Evolutionary conservation across 2,888 invertebrate species (phyloP).

Genomic region (Drymonia ruficornis): DNA sequence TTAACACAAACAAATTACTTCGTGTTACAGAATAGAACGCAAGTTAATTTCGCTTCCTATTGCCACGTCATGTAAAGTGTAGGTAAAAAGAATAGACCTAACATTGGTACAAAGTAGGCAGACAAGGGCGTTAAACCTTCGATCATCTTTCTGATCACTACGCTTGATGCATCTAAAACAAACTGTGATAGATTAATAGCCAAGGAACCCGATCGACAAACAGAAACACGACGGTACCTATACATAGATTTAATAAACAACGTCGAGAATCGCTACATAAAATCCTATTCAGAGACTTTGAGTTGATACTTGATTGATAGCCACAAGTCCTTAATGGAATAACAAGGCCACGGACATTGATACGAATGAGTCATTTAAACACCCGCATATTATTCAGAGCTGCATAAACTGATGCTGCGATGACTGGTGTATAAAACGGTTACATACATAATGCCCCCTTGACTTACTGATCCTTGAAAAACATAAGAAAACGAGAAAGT

Average conservation of each 20-base stretch:
- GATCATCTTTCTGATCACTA: too few relatives aligned
- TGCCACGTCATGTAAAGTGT: too few relatives aligned
- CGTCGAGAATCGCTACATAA: neutral
- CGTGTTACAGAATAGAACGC: neutral
- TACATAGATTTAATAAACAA: too few relatives aligned
- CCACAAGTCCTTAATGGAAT: neutral
- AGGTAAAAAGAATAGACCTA: too few relatives aligned
- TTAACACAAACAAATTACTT: too few relatives aligned
- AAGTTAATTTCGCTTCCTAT: neutral
- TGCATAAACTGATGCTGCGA: neutral
- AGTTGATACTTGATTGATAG: too few relatives aligned
- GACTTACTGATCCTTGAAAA: constrained; percentile 1
- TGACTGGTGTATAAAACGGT: constrained; percentile 1
- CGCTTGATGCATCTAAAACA: neutral
- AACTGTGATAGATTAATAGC: neutral
- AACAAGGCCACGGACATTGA: neutral
- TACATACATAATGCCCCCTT: neutral
- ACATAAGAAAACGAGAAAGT: neutral
- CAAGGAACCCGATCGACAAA: neutral
- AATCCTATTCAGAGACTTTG: neutral
- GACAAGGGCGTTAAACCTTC: too few relatives aligned
- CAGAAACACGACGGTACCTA: too few relatives aligned
- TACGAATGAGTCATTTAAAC: neutral
- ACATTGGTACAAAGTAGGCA: too few relatives aligned
- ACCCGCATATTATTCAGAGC: neutral